A percentile compares a stretch with the other conserved stretches of the same genome.
Evolutionary conservation across 2,113 vertebrate species (phyloP).

Genomic region (Catharus minimus): DNA sequence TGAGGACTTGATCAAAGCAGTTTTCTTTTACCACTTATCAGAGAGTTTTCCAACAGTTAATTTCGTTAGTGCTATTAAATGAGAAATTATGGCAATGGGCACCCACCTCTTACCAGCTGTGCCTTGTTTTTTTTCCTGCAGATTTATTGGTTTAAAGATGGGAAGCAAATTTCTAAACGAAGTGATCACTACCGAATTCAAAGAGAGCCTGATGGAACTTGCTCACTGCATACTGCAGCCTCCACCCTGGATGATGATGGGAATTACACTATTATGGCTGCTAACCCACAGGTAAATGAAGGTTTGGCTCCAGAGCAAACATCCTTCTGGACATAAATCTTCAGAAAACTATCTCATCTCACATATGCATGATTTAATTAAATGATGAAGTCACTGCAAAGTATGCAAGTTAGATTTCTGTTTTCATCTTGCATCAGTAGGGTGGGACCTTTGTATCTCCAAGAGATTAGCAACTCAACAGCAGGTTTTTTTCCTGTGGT

Average conservation of each 20-base stretch:
- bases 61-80: background rate
- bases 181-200: slow-evolving; percentile 94
- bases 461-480: slow-evolving; percentile 33
- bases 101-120: background rate
- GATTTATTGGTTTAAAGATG: slow-evolving; percentile 99
- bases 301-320: slow-evolving; percentile 30
- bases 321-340: background rate
- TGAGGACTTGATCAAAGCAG: fast-evolving
- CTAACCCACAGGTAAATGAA: slow-evolving; percentile 87
- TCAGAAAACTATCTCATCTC: slow-evolving; percentile 21
- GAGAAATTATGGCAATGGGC: background rate
- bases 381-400: slow-evolving; percentile 11
- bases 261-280: slow-evolving; percentile 96
- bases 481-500: background rate
- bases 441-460: slow-evolving; percentile 47
- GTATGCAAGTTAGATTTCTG: slow-evolving; percentile 20
- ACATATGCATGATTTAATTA: slow-evolving; percentile 32
- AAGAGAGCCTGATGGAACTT: slow-evolving; percentile 89
- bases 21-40: background rate
- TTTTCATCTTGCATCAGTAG: slow-evolving; percentile 35
- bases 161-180: slow-evolving; percentile 97
- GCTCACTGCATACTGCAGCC: slow-evolving; percentile 84
- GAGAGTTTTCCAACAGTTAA: background rate
- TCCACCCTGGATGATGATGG: slow-evolving; percentile 96
- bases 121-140: slow-evolving; percentile 48